phyloP scores from a whole-genome alignment of 2,113 vertebrate species.

The Egretta garzetta region DNA sequence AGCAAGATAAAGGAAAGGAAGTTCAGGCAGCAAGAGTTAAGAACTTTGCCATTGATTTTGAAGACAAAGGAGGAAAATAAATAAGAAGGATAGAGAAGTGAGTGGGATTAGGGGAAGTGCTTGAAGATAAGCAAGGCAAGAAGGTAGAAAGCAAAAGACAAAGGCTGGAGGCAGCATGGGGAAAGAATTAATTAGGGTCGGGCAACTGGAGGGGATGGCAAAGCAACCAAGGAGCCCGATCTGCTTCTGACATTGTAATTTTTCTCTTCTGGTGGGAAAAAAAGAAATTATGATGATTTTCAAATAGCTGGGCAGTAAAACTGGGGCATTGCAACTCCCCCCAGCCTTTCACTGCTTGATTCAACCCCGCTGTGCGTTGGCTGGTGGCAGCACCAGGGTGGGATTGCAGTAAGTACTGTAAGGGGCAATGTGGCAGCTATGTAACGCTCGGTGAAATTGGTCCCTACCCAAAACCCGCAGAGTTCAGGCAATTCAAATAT shows the following conservation, averaged over 20 bases:
- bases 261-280: background rate
- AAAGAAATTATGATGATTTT: background rate
- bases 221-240: background rate
- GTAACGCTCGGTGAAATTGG: accelerated
- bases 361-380: accelerated
- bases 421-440: background rate
- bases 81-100: conserved; percentile 12
- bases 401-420: accelerated
- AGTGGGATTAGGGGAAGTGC: conserved; percentile 34
- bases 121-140: conserved; percentile 24
- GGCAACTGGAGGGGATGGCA: accelerated
- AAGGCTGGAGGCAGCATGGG: accelerated
- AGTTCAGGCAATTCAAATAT: background rate
- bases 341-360: background rate
- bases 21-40: conserved; percentile 42
- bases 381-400: background rate
- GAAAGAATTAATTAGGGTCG: background rate
- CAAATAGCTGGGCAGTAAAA: background rate
- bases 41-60: conserved; percentile 24
- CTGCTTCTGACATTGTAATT: background rate
- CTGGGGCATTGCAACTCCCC: background rate
- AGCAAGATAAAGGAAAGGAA: conserved; percentile 51
- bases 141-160: conserved; percentile 1
- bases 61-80: conserved; percentile 47
- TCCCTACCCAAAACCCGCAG: background rate